Conservation (phyloP, 2,888 invertebrate genomes). For the Drosophila parthenogenetica region DNA sequence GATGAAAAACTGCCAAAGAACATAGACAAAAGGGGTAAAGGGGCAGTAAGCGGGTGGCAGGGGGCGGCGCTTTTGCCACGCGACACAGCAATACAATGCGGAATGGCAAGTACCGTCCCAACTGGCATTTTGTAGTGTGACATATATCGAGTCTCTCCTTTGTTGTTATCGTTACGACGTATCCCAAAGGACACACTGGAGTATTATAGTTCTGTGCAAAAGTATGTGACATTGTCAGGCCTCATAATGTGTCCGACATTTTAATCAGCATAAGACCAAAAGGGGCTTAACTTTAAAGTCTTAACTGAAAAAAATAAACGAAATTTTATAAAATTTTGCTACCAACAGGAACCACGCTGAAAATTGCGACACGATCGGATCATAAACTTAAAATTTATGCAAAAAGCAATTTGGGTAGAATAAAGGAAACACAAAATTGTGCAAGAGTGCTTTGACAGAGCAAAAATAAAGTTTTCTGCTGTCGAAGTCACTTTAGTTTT, state of each 20-base stretch:
- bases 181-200: background rate
- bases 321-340: too few relatives aligned
- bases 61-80: background rate
- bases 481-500: too few relatives aligned
- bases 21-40: slow-evolving; percentile 39
- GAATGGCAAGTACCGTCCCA: slow-evolving; percentile 5
- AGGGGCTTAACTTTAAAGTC: too few relatives aligned
- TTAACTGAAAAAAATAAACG: too few relatives aligned
- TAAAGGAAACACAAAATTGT: too few relatives aligned
- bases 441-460: too few relatives aligned
- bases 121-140: slow-evolving; percentile 47
- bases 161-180: slow-evolving; percentile 14
- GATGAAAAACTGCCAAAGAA: slow-evolving; percentile 54
- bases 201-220: background rate
- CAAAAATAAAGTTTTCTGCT: too few relatives aligned
- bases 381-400: too few relatives aligned
- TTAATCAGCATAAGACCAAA: background rate
- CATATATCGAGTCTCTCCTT: slow-evolving; percentile 52
- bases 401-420: too few relatives aligned
- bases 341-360: too few relatives aligned
- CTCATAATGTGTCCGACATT: background rate
- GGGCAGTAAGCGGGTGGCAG: background rate
- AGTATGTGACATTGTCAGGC: background rate
- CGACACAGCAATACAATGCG: slow-evolving; percentile 1
- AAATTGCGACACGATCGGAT: too few relatives aligned